Evolutionary conservation across 64 coral and sea anemone species (phyloP).

Genomic region (Acropora tenuis): DNA sequence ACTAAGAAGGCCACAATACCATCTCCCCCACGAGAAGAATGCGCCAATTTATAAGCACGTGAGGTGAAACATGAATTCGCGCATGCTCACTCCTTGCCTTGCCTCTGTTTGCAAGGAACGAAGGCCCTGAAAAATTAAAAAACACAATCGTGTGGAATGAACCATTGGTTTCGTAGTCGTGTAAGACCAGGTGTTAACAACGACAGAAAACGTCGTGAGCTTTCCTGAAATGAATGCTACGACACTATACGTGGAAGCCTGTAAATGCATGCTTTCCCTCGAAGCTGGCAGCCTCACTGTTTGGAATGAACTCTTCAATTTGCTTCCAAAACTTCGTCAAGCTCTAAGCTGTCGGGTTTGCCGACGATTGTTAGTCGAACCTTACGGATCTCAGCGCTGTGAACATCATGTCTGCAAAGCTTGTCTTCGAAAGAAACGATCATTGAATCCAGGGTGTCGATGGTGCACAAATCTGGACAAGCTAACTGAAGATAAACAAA

Average conservation of each 20-base stretch:
- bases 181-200: not conserved
- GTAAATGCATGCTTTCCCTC: constrained; percentile 85
- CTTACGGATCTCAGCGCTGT: constrained; percentile 84
- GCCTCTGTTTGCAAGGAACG: constrained; percentile 7
- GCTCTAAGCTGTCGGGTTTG: constrained; percentile 94
- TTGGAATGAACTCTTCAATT: constrained; percentile 83
- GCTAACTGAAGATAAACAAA: constrained; percentile 82
- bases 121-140: not conserved
- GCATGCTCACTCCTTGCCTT: not conserved
- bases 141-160: not conserved
- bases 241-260: constrained; percentile 91
- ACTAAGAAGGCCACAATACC: not conserved
- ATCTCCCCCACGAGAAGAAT: not conserved
- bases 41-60: not conserved
- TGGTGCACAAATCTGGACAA: constrained; percentile 96
- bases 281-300: constrained; percentile 40
- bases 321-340: constrained; percentile 85
- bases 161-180: not conserved
- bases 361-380: constrained; percentile 85
- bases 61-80: not conserved
- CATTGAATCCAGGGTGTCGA: constrained; percentile 90
- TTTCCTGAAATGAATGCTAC: constrained; percentile 76
- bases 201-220: not conserved
- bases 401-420: constrained; percentile 92
- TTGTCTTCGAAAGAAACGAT: constrained; percentile 91